phyloP scores from a whole-genome alignment of 2,113 vertebrate genomes.

The Pachypanchax playfairii region DNA sequence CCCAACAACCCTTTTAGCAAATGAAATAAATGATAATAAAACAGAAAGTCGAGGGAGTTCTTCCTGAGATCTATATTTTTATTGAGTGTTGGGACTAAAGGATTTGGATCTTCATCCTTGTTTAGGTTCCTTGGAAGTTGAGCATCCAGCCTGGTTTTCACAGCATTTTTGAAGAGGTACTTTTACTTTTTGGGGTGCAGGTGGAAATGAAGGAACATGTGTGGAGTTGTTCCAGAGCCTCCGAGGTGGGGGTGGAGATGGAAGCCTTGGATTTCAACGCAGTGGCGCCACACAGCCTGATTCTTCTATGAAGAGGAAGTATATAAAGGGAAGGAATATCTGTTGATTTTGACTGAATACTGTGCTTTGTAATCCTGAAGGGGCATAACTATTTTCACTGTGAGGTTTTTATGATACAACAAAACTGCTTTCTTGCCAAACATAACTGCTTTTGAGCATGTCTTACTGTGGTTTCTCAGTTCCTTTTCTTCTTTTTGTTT shows the following conservation, averaged over 20 bases:
- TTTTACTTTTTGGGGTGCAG: slow-evolving; percentile 63
- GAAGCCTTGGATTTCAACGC: slow-evolving; percentile 54
- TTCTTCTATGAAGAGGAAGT: slow-evolving; percentile 75
- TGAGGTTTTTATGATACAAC: slow-evolving; percentile 83
- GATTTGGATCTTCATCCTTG: slow-evolving; percentile 33
- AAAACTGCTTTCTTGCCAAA: slow-evolving; percentile 85
- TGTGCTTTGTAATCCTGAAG: slow-evolving; percentile 84
- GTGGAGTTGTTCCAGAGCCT: slow-evolving; percentile 47
- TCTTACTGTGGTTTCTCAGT: slow-evolving; percentile 75
- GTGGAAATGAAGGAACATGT: slow-evolving; percentile 55
- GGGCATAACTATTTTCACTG: slow-evolving; percentile 86
- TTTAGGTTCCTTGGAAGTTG: slow-evolving; percentile 49
- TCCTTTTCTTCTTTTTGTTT: slow-evolving; percentile 69
- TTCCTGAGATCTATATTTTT: slow-evolving; percentile 53
- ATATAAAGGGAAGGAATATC: slow-evolving; percentile 69
- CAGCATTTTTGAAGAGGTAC: slow-evolving; percentile 59
- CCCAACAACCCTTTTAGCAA: slow-evolving; percentile 25
- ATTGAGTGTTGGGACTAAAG: slow-evolving; percentile 42
- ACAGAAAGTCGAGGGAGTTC: slow-evolving; percentile 46
- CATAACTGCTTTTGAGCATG: slow-evolving; percentile 81
- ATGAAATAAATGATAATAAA: slow-evolving; percentile 16
- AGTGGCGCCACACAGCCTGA: slow-evolving; percentile 66
- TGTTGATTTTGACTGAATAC: slow-evolving; percentile 83
- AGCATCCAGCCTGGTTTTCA: slow-evolving; percentile 45
- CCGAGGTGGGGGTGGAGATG: neutral